phyloP scores from a whole-genome alignment of 1,140 invertebrate species.

The Helicoverpa armigera region DNA sequence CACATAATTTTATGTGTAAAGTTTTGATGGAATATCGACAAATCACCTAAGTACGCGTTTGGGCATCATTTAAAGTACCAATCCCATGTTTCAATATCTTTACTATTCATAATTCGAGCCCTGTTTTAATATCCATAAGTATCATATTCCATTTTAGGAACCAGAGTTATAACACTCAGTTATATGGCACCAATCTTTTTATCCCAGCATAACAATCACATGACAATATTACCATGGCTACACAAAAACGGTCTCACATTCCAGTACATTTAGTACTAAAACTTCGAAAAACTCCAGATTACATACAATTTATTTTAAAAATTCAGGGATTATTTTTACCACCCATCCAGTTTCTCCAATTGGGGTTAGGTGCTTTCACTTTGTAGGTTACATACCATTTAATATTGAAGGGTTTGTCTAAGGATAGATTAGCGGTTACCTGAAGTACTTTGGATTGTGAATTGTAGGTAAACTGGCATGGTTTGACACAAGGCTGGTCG shows the following conservation, averaged over 20 bases:
- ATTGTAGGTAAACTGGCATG: constrained; percentile 68
- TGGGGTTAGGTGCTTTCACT: constrained; percentile 13
- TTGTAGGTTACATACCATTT: constrained; percentile 66
- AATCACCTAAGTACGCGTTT: too few species aligned
- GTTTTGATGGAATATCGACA: too few species aligned
- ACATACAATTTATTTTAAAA: background rate
- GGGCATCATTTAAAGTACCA: too few species aligned
- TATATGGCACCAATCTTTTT: background rate
- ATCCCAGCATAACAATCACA: background rate
- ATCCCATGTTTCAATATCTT: too few species aligned
- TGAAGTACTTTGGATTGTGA: constrained; percentile 66
- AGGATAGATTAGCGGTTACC: constrained; percentile 71
- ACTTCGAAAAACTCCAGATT: constrained; percentile 5
- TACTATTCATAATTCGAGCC: too few species aligned
- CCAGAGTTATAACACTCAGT: background rate
- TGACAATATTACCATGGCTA: background rate
- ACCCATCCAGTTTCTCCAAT: constrained; percentile 32
- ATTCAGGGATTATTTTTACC: constrained; percentile 30
- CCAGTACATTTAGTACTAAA: constrained; percentile 14
- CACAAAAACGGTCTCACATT: background rate
- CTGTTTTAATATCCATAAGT: background rate
- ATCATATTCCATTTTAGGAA: background rate
- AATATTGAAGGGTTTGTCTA: constrained; percentile 76
- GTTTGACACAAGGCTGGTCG: constrained; percentile 60
- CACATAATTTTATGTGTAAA: too few species aligned